phyloP scores from a whole-genome alignment of 2,888 invertebrate genomes.

The Platynereis dumerilii region DNA sequence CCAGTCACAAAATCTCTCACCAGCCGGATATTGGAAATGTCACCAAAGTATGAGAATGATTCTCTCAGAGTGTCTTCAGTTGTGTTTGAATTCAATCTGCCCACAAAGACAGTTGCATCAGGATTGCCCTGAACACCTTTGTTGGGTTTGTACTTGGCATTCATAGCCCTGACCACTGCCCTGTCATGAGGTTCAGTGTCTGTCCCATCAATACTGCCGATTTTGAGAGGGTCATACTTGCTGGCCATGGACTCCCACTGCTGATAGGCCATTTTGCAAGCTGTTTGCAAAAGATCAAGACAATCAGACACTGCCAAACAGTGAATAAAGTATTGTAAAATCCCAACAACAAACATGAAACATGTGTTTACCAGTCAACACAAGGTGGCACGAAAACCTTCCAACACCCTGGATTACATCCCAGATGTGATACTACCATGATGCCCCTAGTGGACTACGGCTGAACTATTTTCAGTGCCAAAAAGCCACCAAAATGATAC shows the following conservation, averaged over 20 bases:
- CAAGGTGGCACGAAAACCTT: too few species aligned
- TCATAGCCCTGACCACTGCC: conserved; percentile 75
- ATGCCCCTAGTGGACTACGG: too few species aligned
- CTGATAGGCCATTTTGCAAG: conserved; percentile 2
- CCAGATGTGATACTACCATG: too few species aligned
- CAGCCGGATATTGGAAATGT: conserved; percentile 71
- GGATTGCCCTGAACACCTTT: conserved; percentile 72
- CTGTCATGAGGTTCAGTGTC: conserved; percentile 83
- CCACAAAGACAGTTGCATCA: conserved; percentile 77
- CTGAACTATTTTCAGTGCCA: too few species aligned
- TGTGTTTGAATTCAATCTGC: conserved; percentile 74
- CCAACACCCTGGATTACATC: too few species aligned
- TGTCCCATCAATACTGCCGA: conserved; percentile 87
- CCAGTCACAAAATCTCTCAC: conserved; percentile 85
- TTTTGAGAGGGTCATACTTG: conserved; percentile 78
- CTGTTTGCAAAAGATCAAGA: too few species aligned
- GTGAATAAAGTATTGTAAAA: too few species aligned
- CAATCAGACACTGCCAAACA: too few species aligned
- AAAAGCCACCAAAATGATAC: too few species aligned
- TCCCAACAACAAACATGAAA: too few species aligned
- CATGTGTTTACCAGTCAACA: too few species aligned
- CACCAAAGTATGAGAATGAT: conserved; percentile 70
- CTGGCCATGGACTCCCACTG: conserved; percentile 30
- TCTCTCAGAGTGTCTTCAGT: conserved; percentile 69
- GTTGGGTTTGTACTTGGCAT: conserved; percentile 65